Conservation (phyloP, 2,888 invertebrate species). For the Steromphala cineraria region DNA sequence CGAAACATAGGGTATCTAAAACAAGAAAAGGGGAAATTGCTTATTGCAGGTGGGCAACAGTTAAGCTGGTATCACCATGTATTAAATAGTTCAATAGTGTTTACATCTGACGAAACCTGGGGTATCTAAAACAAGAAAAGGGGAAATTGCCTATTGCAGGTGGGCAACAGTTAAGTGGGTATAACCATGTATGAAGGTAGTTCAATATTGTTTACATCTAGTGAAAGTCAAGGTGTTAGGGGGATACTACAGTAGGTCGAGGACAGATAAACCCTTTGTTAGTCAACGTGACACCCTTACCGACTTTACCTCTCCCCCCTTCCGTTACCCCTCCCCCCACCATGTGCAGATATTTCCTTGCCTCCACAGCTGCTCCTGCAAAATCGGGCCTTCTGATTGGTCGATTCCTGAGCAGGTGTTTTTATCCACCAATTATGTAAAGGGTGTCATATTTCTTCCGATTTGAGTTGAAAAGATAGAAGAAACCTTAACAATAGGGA, state of each 20-base stretch:
- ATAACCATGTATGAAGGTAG: no score
- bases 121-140: no score
- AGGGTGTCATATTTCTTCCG: neutral
- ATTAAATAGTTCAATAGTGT: no score
- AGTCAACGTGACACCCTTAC: neutral
- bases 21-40: no score
- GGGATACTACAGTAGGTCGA: neutral
- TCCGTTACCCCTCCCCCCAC: no score
- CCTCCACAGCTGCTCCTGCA: neutral
- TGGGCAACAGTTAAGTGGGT: no score
- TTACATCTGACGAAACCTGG: no score
- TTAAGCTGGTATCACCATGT: no score
- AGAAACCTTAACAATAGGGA: neutral
- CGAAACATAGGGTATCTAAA: no score
- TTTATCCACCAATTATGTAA: neutral
- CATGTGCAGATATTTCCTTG: neutral
- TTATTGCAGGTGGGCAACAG: no score
- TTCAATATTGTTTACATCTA: no score
- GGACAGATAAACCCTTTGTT: neutral
- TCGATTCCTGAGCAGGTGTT: neutral
- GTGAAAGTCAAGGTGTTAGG: neutral
- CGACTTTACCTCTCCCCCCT: neutral
- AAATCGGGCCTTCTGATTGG: neutral
- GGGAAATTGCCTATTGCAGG: no score
- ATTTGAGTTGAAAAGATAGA: neutral